These are phyloP conservation scores for Gymnocheta viridis DNA, from an alignment of 2,888 invertebrate genomes.

Conservation along the genomic window DNA sequence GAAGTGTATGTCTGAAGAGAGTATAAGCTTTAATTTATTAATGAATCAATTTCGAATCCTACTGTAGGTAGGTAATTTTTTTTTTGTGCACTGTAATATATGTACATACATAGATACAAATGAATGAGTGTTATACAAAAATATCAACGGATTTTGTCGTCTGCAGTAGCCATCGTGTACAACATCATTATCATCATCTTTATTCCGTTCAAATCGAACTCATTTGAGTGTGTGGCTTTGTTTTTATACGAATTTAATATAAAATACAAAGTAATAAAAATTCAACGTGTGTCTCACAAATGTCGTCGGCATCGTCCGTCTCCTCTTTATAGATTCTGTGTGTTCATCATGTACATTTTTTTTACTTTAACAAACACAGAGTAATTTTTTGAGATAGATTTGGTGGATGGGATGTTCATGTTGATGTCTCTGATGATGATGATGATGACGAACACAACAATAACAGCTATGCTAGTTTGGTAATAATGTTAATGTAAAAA, in stretches of 20 bases:
- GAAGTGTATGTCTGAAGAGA: too few relatives aligned
- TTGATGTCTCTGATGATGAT: conserved; percentile 24
- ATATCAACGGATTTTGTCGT: conserved; percentile 48
- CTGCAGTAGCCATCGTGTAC: conserved; percentile 26
- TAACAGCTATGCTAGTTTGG: conserved; percentile 13
- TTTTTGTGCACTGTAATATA: background rate
- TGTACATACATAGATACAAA: background rate
- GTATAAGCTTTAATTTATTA: too few relatives aligned
- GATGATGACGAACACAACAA: conserved; percentile 26
- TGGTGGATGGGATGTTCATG: conserved; percentile 51
- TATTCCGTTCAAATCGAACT: conserved; percentile 52
- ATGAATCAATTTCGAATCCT: too few relatives aligned
- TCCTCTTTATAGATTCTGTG: conserved; percentile 5
- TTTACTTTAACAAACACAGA: conserved; percentile 5
- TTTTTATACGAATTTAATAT: conserved; percentile 48
- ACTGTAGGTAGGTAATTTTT: too few relatives aligned
- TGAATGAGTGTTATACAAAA: conserved; percentile 42
- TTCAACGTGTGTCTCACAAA: conserved; percentile 60
- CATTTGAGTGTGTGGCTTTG: conserved; percentile 52
- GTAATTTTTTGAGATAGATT: conserved; percentile 43
- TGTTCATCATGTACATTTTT: conserved; percentile 30
- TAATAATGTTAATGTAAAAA: conserved; percentile 60
- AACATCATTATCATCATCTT: conserved; percentile 39
- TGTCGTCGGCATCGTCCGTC: conserved; percentile 17
- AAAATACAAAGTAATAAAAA: conserved; percentile 57